A percentile compares a stretch with the other conserved stretches of the same genome.
Evolutionary conservation across 1,140 invertebrate genomes (phyloP).

Genomic region (Tetranychus urticae): DNA sequence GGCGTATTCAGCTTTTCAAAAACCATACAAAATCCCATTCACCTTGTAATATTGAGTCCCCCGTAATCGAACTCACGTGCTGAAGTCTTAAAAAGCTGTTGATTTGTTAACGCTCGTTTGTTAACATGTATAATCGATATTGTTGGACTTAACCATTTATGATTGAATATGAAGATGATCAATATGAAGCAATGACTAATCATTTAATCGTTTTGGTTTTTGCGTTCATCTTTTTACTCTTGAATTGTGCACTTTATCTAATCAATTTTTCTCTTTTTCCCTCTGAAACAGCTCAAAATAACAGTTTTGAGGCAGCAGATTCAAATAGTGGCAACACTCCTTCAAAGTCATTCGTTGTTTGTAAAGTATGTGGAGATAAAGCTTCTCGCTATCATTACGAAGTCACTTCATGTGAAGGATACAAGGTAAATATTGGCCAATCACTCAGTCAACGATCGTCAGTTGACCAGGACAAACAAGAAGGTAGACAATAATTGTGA

Average conservation of each 20-base stretch:
- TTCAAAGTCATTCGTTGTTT: slow-evolving; percentile 61
- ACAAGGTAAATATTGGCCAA: too few relatives aligned
- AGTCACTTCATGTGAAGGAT: slow-evolving; percentile 33
- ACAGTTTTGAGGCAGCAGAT: slow-evolving; percentile 46
- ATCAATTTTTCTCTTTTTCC: neutral
- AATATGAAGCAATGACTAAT: neutral
- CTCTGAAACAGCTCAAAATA: slow-evolving; percentile 16
- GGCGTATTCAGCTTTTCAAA: too few relatives aligned
- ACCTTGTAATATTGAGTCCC: too few relatives aligned
- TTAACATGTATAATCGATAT: too few relatives aligned
- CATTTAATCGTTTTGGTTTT: neutral
- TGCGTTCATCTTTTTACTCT: neutral
- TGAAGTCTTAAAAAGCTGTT: too few relatives aligned
- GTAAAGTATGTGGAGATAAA: slow-evolving; percentile 36
- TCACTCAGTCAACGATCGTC: too few relatives aligned
- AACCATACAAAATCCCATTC: too few relatives aligned
- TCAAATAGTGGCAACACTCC: slow-evolving; percentile 39
- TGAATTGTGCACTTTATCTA: neutral
- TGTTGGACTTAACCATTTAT: too few relatives aligned
- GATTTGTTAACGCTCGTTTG: too few relatives aligned
- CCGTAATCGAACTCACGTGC: too few relatives aligned
- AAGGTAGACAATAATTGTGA: too few relatives aligned
- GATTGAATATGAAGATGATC: neutral
- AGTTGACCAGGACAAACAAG: too few relatives aligned
- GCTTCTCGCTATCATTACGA: slow-evolving; percentile 37